Conservation (phyloP, 2,888 invertebrate species). For the Aphidoletes aphidimyza region DNA sequence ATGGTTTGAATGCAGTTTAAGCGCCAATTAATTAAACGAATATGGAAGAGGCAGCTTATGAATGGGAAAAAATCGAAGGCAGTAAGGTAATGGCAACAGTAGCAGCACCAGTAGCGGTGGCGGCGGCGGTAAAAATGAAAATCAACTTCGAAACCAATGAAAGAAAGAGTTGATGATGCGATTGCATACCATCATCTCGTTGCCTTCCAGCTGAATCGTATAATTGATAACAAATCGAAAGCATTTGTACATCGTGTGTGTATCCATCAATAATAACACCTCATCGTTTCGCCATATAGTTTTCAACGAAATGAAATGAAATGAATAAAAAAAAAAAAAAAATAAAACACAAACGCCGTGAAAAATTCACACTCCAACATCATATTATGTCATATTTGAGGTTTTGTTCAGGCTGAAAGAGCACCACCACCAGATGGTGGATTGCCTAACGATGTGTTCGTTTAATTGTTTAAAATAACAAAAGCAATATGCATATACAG, state of each 20-base stretch:
- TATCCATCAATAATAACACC: background rate
- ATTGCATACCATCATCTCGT: background rate
- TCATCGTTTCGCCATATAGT: no score
- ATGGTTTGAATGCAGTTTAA: constrained; percentile 23
- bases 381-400: background rate
- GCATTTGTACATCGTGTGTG: background rate
- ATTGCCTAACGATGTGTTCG: background rate
- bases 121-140: background rate
- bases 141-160: background rate
- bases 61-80: background rate
- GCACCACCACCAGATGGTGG: constrained; percentile 5
- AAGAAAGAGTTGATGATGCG: background rate
- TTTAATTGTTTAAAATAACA: background rate
- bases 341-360: background rate
- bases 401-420: background rate
- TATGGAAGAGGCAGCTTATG: background rate
- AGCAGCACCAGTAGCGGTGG: background rate
- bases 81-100: background rate
- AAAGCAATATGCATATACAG: constrained; percentile 1
- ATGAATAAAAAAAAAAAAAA: no score
- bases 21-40: constrained; percentile 50
- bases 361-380: background rate
- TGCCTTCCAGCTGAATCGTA: background rate
- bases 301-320: no score
- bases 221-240: background rate